Evolutionary conservation across 2,797 vertebrate species (phyloP).

Genomic region (Chaetophractus vellerosus): DNA sequence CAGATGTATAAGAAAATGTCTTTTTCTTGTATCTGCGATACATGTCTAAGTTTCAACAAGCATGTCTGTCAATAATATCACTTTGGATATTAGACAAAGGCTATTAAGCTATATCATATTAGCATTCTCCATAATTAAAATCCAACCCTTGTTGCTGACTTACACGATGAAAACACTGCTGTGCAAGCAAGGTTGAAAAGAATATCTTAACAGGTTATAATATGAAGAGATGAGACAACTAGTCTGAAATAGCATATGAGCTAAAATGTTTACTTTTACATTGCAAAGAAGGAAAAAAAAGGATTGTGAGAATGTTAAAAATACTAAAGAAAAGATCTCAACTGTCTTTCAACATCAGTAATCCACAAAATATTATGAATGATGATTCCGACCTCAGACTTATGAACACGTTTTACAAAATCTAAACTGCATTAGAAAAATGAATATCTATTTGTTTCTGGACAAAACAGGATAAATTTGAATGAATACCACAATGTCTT

Average conservation of each 20-base stretch:
- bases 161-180: slow-evolving; percentile 74
- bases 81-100: neutral
- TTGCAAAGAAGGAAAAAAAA: neutral
- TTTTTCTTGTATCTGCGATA: neutral
- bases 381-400: neutral
- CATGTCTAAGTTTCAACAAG: neutral
- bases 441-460: neutral
- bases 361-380: slow-evolving; percentile 33
- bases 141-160: slow-evolving; percentile 79
- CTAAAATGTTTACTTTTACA: slow-evolving; percentile 50
- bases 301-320: neutral
- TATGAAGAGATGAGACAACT: neutral
- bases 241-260: neutral
- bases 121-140: slow-evolving; percentile 38
- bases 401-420: neutral
- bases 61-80: neutral
- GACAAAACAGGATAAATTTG: neutral
- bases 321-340: neutral
- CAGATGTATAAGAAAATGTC: neutral
- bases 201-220: slow-evolving; percentile 78
- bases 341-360: slow-evolving; percentile 17
- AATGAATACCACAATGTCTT: neutral
- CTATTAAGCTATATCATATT: neutral
- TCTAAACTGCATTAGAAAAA: neutral
- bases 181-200: slow-evolving; percentile 77